phyloP scores from a whole-genome alignment of 2,113 vertebrate genomes.

The Colistium nudipinnis region DNA sequence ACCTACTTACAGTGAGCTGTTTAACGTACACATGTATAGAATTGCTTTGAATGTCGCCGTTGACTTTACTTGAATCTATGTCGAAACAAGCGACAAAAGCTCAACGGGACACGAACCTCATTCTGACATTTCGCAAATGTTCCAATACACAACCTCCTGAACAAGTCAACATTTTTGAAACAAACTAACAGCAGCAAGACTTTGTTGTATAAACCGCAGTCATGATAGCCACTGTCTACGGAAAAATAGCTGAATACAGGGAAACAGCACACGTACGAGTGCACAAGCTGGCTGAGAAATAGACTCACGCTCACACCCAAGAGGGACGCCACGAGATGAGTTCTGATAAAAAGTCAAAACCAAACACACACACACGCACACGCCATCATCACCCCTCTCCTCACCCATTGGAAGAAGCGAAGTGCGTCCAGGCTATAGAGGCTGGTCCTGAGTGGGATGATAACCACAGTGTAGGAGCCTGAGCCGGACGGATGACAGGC shows the following conservation, averaged over 20 bases:
- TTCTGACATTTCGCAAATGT: no score
- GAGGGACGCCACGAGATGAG: neutral
- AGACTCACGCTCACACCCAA: neutral
- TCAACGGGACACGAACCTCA: neutral
- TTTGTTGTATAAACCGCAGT: neutral
- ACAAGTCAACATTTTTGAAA: no score
- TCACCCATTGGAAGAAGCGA: conserved; percentile 82
- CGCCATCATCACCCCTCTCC: conserved; percentile 10
- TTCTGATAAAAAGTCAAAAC: conserved; percentile 5
- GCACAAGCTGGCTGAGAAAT: neutral
- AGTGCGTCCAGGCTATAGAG: conserved; percentile 76
- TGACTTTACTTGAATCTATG: no score
- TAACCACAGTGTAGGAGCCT: conserved; percentile 78
- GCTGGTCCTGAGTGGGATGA: conserved; percentile 79
- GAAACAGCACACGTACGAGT: neutral
- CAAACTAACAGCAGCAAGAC: neutral
- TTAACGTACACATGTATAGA: neutral
- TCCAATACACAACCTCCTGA: no score
- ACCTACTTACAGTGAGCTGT: neutral
- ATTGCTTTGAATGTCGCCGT: neutral
- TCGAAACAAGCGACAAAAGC: no score
- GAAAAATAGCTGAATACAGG: neutral
- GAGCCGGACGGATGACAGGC: conserved; percentile 52
- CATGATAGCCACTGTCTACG: neutral
- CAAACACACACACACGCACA: conserved; percentile 1